Conservation (phyloP, 2,113 vertebrate species). For the Leuciscus idus region DNA sequence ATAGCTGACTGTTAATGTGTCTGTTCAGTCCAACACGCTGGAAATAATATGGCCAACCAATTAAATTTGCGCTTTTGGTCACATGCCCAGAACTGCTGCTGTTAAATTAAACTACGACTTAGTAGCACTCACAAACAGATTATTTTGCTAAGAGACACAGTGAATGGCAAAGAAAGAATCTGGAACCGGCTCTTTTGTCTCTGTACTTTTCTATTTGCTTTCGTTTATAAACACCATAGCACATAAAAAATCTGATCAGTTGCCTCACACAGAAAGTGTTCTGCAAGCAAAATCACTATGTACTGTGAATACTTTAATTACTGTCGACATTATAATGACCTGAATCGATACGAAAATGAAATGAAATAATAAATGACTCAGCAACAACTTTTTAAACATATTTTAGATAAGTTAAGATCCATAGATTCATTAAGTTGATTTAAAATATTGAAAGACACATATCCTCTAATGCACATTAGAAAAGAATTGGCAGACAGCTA, state of each 20-base stretch:
- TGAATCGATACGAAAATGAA: neutral
- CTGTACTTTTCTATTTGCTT: neutral
- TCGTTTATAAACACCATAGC: neutral
- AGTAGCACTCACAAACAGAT: too few species aligned
- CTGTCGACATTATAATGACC: neutral
- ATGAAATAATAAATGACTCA: neutral
- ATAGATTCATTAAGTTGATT: too few species aligned
- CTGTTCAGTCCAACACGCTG: too few species aligned
- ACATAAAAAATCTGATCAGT: neutral
- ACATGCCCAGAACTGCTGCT: neutral
- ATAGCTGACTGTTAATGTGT: too few species aligned
- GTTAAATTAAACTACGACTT: too few species aligned
- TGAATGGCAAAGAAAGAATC: neutral
- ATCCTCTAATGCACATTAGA: too few species aligned
- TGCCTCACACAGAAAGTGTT: too few species aligned
- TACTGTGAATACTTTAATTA: too few species aligned
- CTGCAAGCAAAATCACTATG: too few species aligned
- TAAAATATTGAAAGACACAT: too few species aligned
- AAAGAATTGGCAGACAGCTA: too few species aligned
- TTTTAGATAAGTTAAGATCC: neutral
- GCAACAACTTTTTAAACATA: neutral
- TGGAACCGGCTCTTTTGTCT: neutral
- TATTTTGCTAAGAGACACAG: too few species aligned
- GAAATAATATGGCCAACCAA: neutral
- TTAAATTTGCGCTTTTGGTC: neutral